A percentile compares a stretch with the other conserved stretches of the same genome.
These are phyloP conservation scores for Andrena trimmerana DNA, from an alignment of 2,888 invertebrate genomes.

Conservation along the genomic window DNA sequence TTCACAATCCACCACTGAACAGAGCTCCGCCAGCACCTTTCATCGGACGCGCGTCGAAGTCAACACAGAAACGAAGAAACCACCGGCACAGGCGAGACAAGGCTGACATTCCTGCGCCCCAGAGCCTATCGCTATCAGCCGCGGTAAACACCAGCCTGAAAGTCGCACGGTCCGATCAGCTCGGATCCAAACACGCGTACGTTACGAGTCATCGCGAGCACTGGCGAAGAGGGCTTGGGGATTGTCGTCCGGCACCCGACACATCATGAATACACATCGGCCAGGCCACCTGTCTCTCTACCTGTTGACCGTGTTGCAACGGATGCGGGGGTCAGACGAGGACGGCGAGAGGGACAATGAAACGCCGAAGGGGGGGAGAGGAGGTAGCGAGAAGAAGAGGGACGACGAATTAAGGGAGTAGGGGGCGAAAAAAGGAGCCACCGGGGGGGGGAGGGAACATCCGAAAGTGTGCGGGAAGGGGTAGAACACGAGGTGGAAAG, in stretches of 20 bases:
- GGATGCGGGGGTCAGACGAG: slow-evolving; percentile 36
- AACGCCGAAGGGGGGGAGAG: slow-evolving; percentile 6
- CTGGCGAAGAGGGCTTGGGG: slow-evolving; percentile 72
- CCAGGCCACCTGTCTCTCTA: slow-evolving; percentile 79
- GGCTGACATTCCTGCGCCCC: not conserved
- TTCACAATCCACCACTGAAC: not conserved
- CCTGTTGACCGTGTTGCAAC: slow-evolving; percentile 70
- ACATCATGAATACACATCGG: slow-evolving; percentile 76
- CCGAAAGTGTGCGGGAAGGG: slow-evolving; percentile 63
- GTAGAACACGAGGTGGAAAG: slow-evolving; percentile 31
- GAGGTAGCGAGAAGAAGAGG: slow-evolving; percentile 31
- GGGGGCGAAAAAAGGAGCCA: slow-evolving; percentile 39
- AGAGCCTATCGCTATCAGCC: not conserved
- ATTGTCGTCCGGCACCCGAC: slow-evolving; percentile 69
- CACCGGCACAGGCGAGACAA: not conserved
- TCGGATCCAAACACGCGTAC: slow-evolving; percentile 30
- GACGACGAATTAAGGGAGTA: slow-evolving; percentile 42
- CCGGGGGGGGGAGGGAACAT: slow-evolving; percentile 47
- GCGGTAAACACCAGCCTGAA: not conserved
- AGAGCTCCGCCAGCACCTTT: not conserved
- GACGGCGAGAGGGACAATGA: slow-evolving; percentile 51
- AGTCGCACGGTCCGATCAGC: slow-evolving; percentile 10
- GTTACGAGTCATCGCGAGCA: slow-evolving; percentile 75
- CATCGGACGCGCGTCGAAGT: not conserved
- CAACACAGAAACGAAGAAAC: not conserved